Percentiles rank a stretch among this genome's conserved stretches.
These are phyloP conservation scores for Atta texana DNA, from an alignment of 1,140 invertebrate species.

Conservation along the genomic window DNA sequence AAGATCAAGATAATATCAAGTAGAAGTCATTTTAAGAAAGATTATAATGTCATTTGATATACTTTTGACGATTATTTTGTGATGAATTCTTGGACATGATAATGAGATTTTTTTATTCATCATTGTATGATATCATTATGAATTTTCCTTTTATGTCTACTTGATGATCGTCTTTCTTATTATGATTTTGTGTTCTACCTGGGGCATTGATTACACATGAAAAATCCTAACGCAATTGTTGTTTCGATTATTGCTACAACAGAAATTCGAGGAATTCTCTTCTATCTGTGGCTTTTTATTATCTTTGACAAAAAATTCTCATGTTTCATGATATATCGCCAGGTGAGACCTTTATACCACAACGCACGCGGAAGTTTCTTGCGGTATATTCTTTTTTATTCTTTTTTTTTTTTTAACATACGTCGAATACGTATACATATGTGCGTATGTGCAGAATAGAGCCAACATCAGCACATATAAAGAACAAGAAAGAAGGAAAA, in stretches of 20 bases:
- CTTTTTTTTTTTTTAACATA: constrained; percentile 32
- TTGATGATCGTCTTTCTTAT: no score
- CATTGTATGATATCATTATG: no score
- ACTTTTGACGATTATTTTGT: no score
- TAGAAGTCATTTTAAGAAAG: no score
- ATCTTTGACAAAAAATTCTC: constrained; percentile 3
- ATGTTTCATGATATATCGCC: not conserved
- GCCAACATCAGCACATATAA: constrained; percentile 7
- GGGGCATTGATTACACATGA: not conserved
- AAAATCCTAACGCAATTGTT: not conserved
- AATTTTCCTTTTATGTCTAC: no score
- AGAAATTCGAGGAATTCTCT: not conserved
- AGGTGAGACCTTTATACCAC: not conserved
- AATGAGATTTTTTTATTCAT: no score
- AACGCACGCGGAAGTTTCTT: constrained; percentile 60
- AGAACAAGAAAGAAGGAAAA: constrained; percentile 7
- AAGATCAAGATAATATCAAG: no score
- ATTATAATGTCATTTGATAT: no score
- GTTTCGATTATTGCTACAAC: not conserved
- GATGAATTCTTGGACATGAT: no score
- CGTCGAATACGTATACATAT: not conserved
- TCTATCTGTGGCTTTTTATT: not conserved
- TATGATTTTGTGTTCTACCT: no score
- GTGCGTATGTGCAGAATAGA: constrained; percentile 47
- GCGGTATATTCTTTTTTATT: constrained; percentile 8